Evolutionary conservation across 23 tunicate species (phyloP).

Genomic region (Phallusia fumigata): DNA sequence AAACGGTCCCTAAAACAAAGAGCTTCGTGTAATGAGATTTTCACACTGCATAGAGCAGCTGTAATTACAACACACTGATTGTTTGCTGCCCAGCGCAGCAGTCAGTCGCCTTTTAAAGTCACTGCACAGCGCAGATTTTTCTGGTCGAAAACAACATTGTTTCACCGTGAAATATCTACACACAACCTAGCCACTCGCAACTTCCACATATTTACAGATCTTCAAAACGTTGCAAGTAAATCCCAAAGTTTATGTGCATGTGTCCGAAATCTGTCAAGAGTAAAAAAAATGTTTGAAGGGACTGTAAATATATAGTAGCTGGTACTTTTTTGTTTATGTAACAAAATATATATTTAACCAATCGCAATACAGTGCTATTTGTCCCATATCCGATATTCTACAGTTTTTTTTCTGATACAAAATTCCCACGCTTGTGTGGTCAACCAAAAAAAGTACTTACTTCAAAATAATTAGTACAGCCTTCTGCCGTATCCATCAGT

Average conservation of each 20-base stretch:
- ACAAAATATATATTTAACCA: too few relatives aligned
- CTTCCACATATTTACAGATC: neutral
- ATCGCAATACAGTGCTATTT: neutral
- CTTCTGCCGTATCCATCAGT: conserved; percentile 1
- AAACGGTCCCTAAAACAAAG: too few relatives aligned
- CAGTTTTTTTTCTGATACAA: neutral
- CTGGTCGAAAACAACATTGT: neutral
- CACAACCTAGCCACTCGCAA: neutral
- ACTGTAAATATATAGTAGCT: too few relatives aligned
- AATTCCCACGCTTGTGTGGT: too few relatives aligned
- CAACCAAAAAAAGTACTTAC: neutral
- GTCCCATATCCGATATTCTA: neutral
- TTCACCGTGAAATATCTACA: neutral
- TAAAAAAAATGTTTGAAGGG: too few relatives aligned
- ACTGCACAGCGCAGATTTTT: neutral
- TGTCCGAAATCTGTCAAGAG: too few relatives aligned
- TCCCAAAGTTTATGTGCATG: neutral
- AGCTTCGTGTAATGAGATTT: too few relatives aligned
- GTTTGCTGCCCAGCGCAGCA: conserved; percentile 7
- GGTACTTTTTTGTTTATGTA: too few relatives aligned
- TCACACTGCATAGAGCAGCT: too few relatives aligned
- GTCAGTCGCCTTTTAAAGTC: neutral
- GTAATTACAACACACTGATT: too few relatives aligned
- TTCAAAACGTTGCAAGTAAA: too few relatives aligned
- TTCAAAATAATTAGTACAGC: neutral